A percentile compares a stretch with the other conserved stretches of the same genome.
phyloP scores from a whole-genome alignment of 2,888 invertebrate species.

The Carpatolechia fugitivella region DNA sequence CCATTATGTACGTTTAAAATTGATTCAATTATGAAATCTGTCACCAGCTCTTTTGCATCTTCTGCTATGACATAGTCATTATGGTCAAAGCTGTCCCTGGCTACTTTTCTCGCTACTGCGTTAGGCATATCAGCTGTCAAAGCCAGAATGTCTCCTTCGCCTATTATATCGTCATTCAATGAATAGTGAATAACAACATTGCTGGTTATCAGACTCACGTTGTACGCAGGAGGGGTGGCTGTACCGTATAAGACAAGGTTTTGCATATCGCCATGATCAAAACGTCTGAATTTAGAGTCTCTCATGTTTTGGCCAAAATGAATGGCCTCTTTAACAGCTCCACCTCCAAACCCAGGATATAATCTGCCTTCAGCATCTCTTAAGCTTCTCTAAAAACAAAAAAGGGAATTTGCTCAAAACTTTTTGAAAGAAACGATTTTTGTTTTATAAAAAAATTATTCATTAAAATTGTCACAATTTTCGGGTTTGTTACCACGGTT shows the following conservation, averaged over 20 bases:
- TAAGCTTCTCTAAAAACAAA: background rate
- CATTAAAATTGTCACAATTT: no score
- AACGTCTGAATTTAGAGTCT: constrained; percentile 49
- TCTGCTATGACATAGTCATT: constrained; percentile 41
- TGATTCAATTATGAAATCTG: constrained; percentile 44
- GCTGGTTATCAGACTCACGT: constrained; percentile 43
- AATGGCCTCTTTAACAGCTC: constrained; percentile 53
- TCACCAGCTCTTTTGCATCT: constrained; percentile 52
- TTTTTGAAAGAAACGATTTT: no score
- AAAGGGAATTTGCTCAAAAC: no score
- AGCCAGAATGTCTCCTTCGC: constrained; percentile 48
- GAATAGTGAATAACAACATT: constrained; percentile 55
- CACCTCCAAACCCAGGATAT: constrained; percentile 32
- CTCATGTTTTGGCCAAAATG: constrained; percentile 63
- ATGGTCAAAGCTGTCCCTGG: constrained; percentile 46
- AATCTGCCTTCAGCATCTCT: background rate
- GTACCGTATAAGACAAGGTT: constrained; percentile 44
- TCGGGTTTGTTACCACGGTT: no score
- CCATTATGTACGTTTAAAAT: constrained; percentile 18
- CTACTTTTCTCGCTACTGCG: constrained; percentile 42
- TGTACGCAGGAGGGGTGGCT: constrained; percentile 42
- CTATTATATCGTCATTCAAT: constrained; percentile 41
- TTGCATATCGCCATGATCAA: constrained; percentile 36
- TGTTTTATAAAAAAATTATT: no score
- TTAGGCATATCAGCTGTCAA: constrained; percentile 55